Conservation (phyloP, 2,888 invertebrate genomes). For the Mermis nigrescens region DNA sequence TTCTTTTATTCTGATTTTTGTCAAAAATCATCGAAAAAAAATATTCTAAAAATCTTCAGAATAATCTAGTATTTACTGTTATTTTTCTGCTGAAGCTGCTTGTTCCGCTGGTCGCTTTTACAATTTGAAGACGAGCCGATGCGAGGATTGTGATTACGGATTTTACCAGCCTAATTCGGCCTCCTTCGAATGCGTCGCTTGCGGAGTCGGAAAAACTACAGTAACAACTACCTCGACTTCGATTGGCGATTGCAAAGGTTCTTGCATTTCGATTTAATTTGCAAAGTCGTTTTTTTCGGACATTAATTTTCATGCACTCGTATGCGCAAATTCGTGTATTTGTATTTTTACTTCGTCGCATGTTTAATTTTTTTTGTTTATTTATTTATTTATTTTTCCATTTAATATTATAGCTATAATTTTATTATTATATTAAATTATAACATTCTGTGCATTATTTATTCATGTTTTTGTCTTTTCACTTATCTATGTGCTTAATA, state of each 20-base stretch:
- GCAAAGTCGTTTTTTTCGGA: background rate
- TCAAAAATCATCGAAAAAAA: background rate
- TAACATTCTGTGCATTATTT: too few species aligned
- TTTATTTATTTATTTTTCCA: too few species aligned
- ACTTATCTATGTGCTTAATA: too few species aligned
- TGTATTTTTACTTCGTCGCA: too few species aligned
- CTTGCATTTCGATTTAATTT: constrained; percentile 18
- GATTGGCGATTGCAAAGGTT: constrained; percentile 25
- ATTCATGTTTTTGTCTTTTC: too few species aligned
- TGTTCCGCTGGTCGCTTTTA: constrained; percentile 28
- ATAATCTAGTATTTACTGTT: background rate
- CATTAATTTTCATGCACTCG: background rate
- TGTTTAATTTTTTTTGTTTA: too few species aligned
- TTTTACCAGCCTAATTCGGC: constrained; percentile 28
- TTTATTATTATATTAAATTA: too few species aligned
- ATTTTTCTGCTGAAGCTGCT: constrained; percentile 17
- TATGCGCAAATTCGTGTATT: too few species aligned
- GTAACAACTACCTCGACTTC: constrained; percentile 21
- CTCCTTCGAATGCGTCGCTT: constrained; percentile 27
- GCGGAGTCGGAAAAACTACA: constrained; percentile 31
- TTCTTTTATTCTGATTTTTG: background rate
- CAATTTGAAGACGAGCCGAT: constrained; percentile 19
- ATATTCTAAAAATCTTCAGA: background rate
- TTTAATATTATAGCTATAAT: too few species aligned
- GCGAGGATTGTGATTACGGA: constrained; percentile 27